phyloP scores from a whole-genome alignment of 2,113 vertebrate genomes.

The Lasiurus borealis region DNA sequence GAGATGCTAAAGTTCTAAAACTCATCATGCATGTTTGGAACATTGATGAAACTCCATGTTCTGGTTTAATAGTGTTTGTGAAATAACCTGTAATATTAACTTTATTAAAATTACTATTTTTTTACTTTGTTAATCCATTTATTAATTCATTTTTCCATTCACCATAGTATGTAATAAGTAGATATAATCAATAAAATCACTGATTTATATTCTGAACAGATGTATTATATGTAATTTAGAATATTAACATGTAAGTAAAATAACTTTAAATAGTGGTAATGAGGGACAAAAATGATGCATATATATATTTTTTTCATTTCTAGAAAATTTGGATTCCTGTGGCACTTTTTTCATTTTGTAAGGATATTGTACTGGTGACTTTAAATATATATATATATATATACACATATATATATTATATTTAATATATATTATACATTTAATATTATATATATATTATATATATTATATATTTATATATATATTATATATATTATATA shows the following conservation, averaged over 20 bases:
- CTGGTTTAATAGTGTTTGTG: neutral
- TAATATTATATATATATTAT: neutral
- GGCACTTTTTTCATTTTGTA: neutral
- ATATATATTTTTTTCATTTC: neutral
- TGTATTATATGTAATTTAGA: neutral
- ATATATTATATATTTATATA: neutral
- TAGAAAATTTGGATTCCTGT: neutral
- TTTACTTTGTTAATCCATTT: neutral
- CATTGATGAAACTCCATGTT: neutral
- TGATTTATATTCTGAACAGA: neutral
- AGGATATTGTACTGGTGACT: neutral
- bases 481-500: neutral
- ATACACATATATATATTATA: too few relatives aligned
- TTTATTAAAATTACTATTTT: neutral
- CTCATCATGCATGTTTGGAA: neutral
- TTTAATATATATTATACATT: too few relatives aligned
- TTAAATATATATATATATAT: neutral
- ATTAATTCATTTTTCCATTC: neutral
- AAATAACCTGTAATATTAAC: neutral
- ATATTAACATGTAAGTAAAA: slow-evolving; percentile 1
- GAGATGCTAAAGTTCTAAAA: neutral
- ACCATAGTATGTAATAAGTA: neutral
- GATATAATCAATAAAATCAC: neutral
- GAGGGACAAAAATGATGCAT: neutral
- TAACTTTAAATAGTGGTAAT: neutral